A percentile compares a stretch with the other conserved stretches of the same genome.
Conservation (phyloP, 1,140 invertebrate species). For the Aphis craccivora region DNA sequence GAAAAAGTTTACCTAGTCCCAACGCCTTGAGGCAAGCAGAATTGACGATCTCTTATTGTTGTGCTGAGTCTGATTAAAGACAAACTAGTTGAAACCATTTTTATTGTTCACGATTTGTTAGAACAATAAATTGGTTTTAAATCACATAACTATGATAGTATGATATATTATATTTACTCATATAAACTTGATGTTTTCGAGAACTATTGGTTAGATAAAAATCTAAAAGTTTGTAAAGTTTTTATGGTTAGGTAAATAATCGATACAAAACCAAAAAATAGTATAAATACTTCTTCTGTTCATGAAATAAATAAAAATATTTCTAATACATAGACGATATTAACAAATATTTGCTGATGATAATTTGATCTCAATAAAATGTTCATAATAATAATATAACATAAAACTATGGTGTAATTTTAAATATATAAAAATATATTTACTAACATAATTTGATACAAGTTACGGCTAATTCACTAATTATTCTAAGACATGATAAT, state of each 20-base stretch:
- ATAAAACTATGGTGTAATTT: neutral
- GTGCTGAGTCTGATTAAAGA: neutral
- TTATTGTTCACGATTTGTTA: neutral
- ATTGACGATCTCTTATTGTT: neutral
- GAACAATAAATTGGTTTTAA: neutral
- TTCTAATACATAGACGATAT: neutral
- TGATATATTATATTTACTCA: neutral
- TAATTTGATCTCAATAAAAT: neutral
- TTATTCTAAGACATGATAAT: neutral
- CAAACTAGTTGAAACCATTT: neutral
- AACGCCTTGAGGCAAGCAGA: neutral
- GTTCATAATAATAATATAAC: too few relatives aligned
- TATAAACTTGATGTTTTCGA: neutral
- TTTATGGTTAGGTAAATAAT: neutral
- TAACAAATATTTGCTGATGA: neutral
- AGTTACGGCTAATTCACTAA: neutral
- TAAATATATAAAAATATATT: neutral
- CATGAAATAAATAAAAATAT: neutral
- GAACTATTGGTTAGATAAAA: neutral
- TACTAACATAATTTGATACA: neutral
- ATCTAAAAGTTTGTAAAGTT: neutral
- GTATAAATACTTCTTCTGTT: neutral
- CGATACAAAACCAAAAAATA: neutral
- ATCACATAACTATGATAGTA: neutral
- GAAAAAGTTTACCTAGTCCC: too few relatives aligned